Evolutionary conservation across 2,797 vertebrate species (phyloP).

Genomic region (Microtus obscurus): DNA sequence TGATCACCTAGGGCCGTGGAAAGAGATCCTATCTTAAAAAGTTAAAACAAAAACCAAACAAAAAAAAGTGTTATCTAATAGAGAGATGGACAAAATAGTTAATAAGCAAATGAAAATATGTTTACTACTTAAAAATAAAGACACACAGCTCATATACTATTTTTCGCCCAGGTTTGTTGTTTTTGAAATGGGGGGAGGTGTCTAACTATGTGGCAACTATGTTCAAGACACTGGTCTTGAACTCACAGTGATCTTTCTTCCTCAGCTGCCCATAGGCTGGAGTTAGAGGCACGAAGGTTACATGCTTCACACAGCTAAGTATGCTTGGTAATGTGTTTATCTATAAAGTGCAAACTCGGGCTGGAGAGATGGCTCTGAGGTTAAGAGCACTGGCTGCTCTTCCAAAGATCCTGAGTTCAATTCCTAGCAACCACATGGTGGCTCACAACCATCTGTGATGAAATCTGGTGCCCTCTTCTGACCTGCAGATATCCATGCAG

Average conservation of each 20-base stretch:
- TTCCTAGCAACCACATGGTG: too few species aligned
- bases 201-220: not conserved
- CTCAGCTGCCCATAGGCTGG: not conserved
- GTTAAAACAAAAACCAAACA: not conserved
- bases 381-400: too few species aligned
- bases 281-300: not conserved
- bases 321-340: not conserved
- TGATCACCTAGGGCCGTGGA: not conserved
- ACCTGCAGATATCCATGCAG: too few species aligned
- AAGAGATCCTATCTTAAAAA: not conserved
- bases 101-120: not conserved
- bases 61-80: conserved; percentile 36
- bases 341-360: not conserved
- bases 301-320: not conserved
- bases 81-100: not conserved
- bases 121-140: not conserved
- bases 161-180: not conserved
- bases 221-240: not conserved
- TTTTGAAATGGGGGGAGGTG: not conserved
- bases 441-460: too few species aligned
- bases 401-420: too few species aligned
- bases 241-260: not conserved
- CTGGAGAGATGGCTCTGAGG: too few species aligned
- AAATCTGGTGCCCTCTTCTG: too few species aligned
- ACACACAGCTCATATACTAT: not conserved